These are phyloP conservation scores for Limnodromus scolopaceus DNA, from an alignment of 2,797 vertebrate species.

Conservation along the genomic window DNA sequence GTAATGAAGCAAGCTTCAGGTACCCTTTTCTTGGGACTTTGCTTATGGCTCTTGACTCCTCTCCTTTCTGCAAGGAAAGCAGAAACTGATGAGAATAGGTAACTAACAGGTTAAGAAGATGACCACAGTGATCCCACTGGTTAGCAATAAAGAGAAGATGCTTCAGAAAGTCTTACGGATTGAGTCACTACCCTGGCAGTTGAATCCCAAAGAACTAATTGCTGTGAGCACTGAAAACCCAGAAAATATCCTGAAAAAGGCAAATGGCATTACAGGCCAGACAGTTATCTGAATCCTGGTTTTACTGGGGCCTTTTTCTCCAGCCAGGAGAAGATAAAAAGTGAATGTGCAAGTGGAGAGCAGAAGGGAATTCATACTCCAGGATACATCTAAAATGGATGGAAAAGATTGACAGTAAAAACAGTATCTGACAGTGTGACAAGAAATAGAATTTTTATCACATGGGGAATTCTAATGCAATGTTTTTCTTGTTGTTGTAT, in stretches of 20 bases:
- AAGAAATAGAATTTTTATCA: background rate
- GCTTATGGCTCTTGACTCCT: background rate
- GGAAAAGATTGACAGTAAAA: background rate
- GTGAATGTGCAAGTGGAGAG: background rate
- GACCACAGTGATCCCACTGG: background rate
- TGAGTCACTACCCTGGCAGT: background rate
- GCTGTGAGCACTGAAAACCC: background rate
- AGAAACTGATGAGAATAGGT: background rate
- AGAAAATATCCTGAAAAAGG: background rate
- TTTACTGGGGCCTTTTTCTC: background rate
- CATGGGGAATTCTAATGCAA: background rate
- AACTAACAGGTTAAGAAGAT: background rate
- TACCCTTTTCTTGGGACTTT: background rate
- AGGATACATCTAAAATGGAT: background rate
- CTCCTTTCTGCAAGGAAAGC: background rate
- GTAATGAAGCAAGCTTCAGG: background rate
- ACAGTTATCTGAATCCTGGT: background rate
- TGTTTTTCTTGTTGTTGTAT: background rate
- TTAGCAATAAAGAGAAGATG: background rate
- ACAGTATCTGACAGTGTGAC: background rate
- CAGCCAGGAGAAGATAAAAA: background rate
- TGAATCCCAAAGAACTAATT: background rate
- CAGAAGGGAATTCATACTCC: background rate
- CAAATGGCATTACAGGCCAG: background rate
- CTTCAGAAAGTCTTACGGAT: background rate